A percentile compares a stretch with the other conserved stretches of the same genome.
Conservation (phyloP, 2,888 invertebrate genomes). For the Leptopilina syphax region DNA sequence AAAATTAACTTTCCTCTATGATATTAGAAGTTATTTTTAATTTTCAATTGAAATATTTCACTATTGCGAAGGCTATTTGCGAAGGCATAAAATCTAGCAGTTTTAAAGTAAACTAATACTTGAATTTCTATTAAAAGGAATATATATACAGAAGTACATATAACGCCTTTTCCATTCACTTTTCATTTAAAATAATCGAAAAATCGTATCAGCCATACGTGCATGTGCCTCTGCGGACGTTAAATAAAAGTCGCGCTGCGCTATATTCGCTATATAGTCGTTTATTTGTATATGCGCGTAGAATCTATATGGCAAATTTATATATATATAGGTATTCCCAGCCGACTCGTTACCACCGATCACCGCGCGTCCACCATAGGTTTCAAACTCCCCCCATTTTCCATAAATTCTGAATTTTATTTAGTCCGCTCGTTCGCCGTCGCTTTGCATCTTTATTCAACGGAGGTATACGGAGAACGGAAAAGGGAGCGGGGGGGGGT, state of each 20-base stretch:
- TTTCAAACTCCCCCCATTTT: constrained; percentile 62
- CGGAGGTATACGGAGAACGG: neutral
- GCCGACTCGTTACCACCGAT: constrained; percentile 50
- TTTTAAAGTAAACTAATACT: constrained; percentile 1
- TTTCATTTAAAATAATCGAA: constrained; percentile 38
- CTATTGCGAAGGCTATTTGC: neutral
- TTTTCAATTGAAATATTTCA: constrained; percentile 22
- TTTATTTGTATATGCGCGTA: constrained; percentile 2
- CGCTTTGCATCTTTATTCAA: constrained; percentile 40
- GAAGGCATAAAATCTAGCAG: neutral
- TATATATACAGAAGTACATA: neutral
- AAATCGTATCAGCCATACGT: constrained; percentile 23
- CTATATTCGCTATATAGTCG: constrained; percentile 13
- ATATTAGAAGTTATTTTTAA: constrained; percentile 11
- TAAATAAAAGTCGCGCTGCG: constrained; percentile 29
- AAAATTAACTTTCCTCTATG: neutral
- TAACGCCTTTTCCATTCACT: constrained; percentile 32
- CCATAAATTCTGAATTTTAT: constrained; percentile 75
- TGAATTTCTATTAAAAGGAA: neutral
- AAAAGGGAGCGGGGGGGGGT: neutral
- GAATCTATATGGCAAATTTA: neutral
- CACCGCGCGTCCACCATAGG: constrained; percentile 40
- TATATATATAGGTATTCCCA: constrained; percentile 37
- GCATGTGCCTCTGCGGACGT: constrained; percentile 21
- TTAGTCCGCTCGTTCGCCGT: constrained; percentile 60